These are phyloP conservation scores for Sebastes nivosus DNA, from an alignment of 2,797 vertebrate species.

Conservation along the genomic window DNA sequence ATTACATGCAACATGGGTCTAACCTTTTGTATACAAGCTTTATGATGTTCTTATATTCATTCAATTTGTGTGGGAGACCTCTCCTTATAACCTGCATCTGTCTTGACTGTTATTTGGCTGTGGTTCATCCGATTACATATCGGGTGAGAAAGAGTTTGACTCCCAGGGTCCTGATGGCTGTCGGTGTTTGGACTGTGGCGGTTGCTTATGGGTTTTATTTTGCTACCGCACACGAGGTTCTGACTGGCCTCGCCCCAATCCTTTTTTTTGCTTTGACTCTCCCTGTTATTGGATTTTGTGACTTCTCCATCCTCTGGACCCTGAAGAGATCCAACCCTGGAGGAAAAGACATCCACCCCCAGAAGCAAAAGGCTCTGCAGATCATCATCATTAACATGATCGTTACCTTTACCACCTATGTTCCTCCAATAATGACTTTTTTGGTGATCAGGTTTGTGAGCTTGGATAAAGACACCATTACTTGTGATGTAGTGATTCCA, in stretches of 20 bases:
- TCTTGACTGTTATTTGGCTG: slow-evolving; percentile 59
- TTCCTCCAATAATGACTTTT: slow-evolving; percentile 12
- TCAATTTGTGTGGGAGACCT: slow-evolving; percentile 33
- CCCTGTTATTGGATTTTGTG: slow-evolving; percentile 41
- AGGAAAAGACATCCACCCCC: slow-evolving; percentile 37
- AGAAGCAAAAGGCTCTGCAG: slow-evolving; percentile 54
- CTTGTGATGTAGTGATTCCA: neutral
- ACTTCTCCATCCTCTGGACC: slow-evolving; percentile 32
- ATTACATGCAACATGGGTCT: neutral
- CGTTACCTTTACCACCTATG: slow-evolving; percentile 25
- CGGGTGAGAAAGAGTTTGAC: slow-evolving; percentile 4
- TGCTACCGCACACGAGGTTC: fast-evolving
- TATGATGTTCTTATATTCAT: neutral
- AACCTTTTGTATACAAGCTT: fast-evolving
- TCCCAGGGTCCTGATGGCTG: neutral
- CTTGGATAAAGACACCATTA: fast-evolving
- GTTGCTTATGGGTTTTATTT: neutral
- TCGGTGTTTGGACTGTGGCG: slow-evolving; percentile 3
- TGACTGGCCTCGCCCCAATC: fast-evolving
- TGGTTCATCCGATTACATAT: slow-evolving; percentile 50
- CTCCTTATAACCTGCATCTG: slow-evolving; percentile 15
- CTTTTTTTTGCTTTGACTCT: slow-evolving; percentile 8
- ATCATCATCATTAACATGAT: slow-evolving; percentile 37
- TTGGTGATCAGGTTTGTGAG: neutral
- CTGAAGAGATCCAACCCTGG: slow-evolving; percentile 33